Evolutionary conservation across 2,113 vertebrate species (phyloP).

Genomic region (Grus americana): DNA sequence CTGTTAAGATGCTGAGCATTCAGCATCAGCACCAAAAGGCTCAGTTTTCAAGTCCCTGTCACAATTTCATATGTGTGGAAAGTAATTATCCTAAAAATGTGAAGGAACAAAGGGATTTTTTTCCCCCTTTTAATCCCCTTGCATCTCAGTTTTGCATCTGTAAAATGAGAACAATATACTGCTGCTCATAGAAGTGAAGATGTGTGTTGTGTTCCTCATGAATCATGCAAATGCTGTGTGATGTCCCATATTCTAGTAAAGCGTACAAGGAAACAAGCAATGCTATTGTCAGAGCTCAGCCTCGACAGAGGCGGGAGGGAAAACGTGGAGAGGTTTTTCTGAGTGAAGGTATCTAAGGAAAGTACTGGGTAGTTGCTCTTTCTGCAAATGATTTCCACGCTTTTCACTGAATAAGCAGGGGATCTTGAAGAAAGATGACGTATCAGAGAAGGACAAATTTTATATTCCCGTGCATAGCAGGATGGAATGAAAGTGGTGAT

Average conservation of each 20-base stretch:
- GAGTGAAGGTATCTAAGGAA: not conserved
- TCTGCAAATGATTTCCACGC: not conserved
- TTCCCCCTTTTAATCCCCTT: not conserved
- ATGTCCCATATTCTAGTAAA: conserved; percentile 3
- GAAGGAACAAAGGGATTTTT: not conserved
- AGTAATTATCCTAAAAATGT: conserved; percentile 18
- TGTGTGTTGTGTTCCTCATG: conserved; percentile 21
- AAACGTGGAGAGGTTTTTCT: not conserved
- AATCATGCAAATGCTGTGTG: conserved; percentile 34
- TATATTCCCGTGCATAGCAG: not conserved
- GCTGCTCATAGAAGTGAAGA: conserved; percentile 23
- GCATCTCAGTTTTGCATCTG: conserved; percentile 47
- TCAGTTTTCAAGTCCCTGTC: not conserved
- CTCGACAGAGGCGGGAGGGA: not conserved
- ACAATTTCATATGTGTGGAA: not conserved
- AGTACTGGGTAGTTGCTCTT: not conserved
- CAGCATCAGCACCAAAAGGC: not conserved
- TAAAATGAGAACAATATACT: conserved; percentile 31
- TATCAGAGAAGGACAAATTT: not conserved
- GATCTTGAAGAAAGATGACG: not conserved
- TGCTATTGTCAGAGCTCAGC: conserved; percentile 6
- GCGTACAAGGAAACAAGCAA: not conserved
- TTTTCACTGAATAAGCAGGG: not conserved
- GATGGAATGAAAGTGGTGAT: not conserved
- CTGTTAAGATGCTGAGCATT: not conserved